Evolutionary conservation across 2,888 invertebrate species (phyloP), one percentile per base, ranked within the genome.

Genomic region (Colostygia pectinataria): DNA sequence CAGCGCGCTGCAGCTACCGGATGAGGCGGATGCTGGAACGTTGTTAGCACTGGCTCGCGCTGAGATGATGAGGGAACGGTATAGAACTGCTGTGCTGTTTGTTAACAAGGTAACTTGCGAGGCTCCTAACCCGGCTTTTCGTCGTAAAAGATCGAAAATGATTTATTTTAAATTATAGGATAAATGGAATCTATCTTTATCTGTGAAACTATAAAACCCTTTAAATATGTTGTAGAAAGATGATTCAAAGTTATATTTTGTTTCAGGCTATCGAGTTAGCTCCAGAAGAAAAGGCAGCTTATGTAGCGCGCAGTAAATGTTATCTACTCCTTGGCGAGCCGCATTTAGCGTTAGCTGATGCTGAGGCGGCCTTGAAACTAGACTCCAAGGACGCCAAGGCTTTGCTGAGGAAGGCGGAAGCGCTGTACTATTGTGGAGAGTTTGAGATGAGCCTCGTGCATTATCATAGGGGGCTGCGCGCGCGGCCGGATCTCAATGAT

Each of bases 361-460:
- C 98, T 0, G 97, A 98, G 75, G 92, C 93, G 1, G 97, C 97
- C 0, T 86, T 98, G 1, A 90, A 89, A 36, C 90, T 93, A 40
- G 95, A 96, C 66, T 93, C 94, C 31, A 93, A 92, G 57, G 94
- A 94, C 70, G 87, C 86, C 0, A 83, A 82, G 50, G 84, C 87
- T 3, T 91, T 97, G 52, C 96, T 95, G 68, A 96, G 97, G 73
- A 98, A 98, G 83, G 98, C 98, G 0, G 98, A 98, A 80, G 95
- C 97, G 0, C 88, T 98, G 27, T 98, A 98, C 82, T 96, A 96
- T 77, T 92, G 97, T 38, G 97, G 97, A 0, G 96, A 98, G 74
- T 98, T 98, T 74, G 98, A 98, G 77, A 94, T 97, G 78, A 97
- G 98, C 64, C 91, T 98, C 15, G 96, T 98, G 72, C 97, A 94